phyloP scores from a whole-genome alignment of 2,888 invertebrate genomes.

The Callyntrura guangdongensis region DNA sequence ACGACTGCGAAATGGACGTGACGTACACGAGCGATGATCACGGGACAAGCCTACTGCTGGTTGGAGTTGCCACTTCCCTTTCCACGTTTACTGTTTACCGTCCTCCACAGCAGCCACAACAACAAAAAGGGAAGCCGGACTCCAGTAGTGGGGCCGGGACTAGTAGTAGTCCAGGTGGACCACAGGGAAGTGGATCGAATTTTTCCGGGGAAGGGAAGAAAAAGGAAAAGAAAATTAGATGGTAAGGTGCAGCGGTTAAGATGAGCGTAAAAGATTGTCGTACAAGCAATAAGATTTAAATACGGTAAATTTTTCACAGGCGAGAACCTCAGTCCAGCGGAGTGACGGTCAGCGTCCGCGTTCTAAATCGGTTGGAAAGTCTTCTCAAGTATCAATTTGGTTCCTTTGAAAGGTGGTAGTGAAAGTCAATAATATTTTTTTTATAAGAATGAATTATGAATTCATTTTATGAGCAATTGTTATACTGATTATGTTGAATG shows the following conservation, averaged over 20 bases:
- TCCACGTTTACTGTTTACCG: slow-evolving; percentile 71
- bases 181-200: background rate
- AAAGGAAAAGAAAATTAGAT: slow-evolving; percentile 77
- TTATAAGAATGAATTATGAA: background rate
- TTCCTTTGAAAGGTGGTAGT: slow-evolving; percentile 65
- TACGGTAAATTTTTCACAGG: slow-evolving; percentile 41
- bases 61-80: slow-evolving; percentile 78
- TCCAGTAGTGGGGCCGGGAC: background rate
- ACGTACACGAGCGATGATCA: slow-evolving; percentile 84
- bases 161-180: background rate
- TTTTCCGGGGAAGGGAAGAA: slow-evolving; percentile 51
- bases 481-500: background rate
- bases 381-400: slow-evolving; percentile 79
- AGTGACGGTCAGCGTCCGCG: slow-evolving; percentile 57
- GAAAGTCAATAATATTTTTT: no score
- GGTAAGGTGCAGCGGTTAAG: slow-evolving; percentile 60
- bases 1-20: slow-evolving; percentile 82
- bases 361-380: slow-evolving; percentile 67
- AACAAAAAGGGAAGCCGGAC: slow-evolving; percentile 4
- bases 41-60: slow-evolving; percentile 81
- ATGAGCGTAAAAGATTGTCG: background rate
- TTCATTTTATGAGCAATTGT: no score
- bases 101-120: slow-evolving; percentile 8
- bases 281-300: background rate
- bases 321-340: slow-evolving; percentile 77